Base-by-base conservation (phyloP, 2,888 invertebrate genomes). In the Homarus gammarus region DNA sequence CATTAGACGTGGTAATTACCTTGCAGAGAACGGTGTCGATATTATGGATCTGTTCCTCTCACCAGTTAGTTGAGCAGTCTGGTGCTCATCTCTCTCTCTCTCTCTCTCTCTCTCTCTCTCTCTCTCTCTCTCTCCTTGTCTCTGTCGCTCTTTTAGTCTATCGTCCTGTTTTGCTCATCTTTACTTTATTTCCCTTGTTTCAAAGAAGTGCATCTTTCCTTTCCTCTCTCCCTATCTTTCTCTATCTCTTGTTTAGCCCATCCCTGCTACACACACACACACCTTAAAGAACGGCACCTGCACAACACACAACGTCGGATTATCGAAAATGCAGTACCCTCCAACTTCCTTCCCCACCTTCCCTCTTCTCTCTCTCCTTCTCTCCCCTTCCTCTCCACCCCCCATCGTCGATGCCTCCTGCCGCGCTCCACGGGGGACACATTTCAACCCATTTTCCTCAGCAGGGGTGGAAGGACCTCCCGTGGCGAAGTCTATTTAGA, bases 391-490 rank as follows among this genome's bases (percentile, higher is more conserved):
- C n/a, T n/a, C 44, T 5, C 44, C 27, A 38, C 73, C 15, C 73
- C 6, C 73, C 56, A 49, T 40, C 27, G 27, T 56, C 56, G 36
- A 36, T 31, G 40, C 87, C 82, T 49, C 81, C 70, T 61, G 27
- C 64, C 22, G 75, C 33, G 40, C 82, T 31, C 82, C 70, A 18
- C 87, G 36, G 87, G 87, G 87, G 64, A 82, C 81, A 70, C 87
- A 82, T 87, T 87, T 87, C 77, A 87, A 87, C 87, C 87, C 81
- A 87, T 87, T 87, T 82, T 81, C 82, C 87, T 49, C 87, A 82
- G 82, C 72, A 31, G 87, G 87, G 82, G 75, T n/a, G 73, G 75
- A 75, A 87, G 82, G 87, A 75, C 36, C 87, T 40, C 82, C 87
- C 49, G 51, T 1, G 36, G 82, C 64, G 82, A 87, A 82, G 87